Percentiles rank a stretch among this genome's conserved stretches.
phyloP scores from a whole-genome alignment of 1,140 invertebrate genomes.

The Trichonephila inaurata region DNA sequence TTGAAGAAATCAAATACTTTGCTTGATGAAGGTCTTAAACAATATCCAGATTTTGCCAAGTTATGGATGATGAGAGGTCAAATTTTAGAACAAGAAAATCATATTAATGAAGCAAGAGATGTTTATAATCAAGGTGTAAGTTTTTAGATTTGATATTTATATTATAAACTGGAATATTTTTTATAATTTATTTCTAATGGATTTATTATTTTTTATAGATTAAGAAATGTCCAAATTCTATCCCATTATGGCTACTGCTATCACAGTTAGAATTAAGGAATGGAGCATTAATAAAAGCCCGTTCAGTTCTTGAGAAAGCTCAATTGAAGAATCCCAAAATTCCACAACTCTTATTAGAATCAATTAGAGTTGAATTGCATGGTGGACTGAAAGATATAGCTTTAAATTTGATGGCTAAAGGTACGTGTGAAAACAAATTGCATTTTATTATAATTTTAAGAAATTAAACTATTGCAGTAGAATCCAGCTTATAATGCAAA shows the following conservation, averaged over 20 bases:
- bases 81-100: constrained; percentile 92
- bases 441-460: too few relatives aligned
- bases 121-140: constrained; percentile 92
- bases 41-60: constrained; percentile 95
- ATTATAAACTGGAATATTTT: background rate
- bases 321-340: constrained; percentile 95
- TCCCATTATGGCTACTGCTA: constrained; percentile 95
- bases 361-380: constrained; percentile 93
- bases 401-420: constrained; percentile 95
- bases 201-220: constrained; percentile 82
- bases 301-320: constrained; percentile 97
- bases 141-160: constrained; percentile 25
- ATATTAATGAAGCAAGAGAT: constrained; percentile 90
- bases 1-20: constrained; percentile 90
- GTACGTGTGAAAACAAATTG: constrained; percentile 79
- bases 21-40: constrained; percentile 91
- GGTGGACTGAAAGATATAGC: constrained; percentile 93
- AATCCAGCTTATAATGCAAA: too few relatives aligned
- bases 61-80: constrained; percentile 99
- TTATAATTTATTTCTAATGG: background rate
- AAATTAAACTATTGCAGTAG: too few relatives aligned
- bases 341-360: constrained; percentile 95
- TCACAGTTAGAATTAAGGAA: constrained; percentile 93
- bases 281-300: constrained; percentile 93
- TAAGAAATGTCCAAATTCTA: constrained; percentile 94